Conservation (phyloP, 2,888 invertebrate genomes). For the Heliothis peltigera region DNA sequence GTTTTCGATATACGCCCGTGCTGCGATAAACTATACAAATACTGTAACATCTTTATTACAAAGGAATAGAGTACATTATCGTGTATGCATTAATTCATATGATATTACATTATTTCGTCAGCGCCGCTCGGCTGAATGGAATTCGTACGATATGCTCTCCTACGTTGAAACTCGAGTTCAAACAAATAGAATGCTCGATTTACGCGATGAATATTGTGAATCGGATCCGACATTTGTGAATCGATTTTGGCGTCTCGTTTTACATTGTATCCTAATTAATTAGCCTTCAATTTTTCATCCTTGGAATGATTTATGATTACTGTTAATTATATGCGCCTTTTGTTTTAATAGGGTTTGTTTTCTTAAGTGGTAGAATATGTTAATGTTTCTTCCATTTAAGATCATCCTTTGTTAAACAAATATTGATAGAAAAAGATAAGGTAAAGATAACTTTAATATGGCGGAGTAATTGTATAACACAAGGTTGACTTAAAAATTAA, state of each 20-base stretch:
- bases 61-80: conserved; percentile 69
- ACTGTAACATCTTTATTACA: conserved; percentile 60
- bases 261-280: conserved; percentile 66
- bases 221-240: conserved; percentile 65
- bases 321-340: conserved; percentile 47
- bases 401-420: conserved; percentile 20
- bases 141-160: conserved; percentile 83
- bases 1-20: conserved; percentile 82
- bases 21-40: conserved; percentile 72
- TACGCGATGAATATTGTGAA: conserved; percentile 76
- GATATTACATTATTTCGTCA: conserved; percentile 69
- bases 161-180: conserved; percentile 83
- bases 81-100: conserved; percentile 55
- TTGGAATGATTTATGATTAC: conserved; percentile 51
- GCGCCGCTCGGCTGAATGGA: conserved; percentile 77
- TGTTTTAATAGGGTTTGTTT: conserved; percentile 41
- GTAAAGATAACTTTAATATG: not conserved
- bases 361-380: conserved; percentile 26
- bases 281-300: conserved; percentile 55
- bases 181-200: conserved; percentile 84
- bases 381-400: conserved; percentile 6
- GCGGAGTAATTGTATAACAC: conserved; percentile 9
- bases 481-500: conserved; percentile 50
- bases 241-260: conserved; percentile 61
- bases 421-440: conserved; percentile 2